Percentiles rank a stretch among this genome's conserved stretches.
Conservation (phyloP, 2,888 invertebrate genomes). For the Carabus problematicus region DNA sequence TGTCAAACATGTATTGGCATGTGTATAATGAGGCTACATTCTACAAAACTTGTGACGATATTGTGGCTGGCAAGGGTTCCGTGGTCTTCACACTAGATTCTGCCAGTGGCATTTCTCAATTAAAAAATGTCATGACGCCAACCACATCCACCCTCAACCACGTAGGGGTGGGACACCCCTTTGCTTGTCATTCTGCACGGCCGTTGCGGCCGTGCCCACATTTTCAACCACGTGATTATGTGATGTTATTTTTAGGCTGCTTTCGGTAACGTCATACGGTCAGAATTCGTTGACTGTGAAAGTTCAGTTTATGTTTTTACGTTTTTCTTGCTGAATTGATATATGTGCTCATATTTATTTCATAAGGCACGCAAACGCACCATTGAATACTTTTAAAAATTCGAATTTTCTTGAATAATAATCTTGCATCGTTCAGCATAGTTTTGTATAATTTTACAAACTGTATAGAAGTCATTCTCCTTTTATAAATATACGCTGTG, state of each 20-base stretch:
- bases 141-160: background rate
- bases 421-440: too few relatives aligned
- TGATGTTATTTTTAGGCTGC: slow-evolving; percentile 23
- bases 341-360: too few relatives aligned
- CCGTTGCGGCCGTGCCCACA: slow-evolving; percentile 7
- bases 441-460: too few relatives aligned
- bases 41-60: slow-evolving; percentile 14
- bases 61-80: slow-evolving; percentile 3
- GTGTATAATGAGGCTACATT: slow-evolving; percentile 30
- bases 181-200: slow-evolving; percentile 8
- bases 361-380: too few relatives aligned
- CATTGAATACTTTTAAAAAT: too few relatives aligned
- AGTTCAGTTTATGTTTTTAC: background rate
- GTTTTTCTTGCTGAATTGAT: slow-evolving; percentile 12
- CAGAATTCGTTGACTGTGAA: background rate
- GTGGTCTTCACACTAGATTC: background rate
- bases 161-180: background rate
- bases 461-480: too few relatives aligned
- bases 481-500: too few relatives aligned
- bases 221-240: slow-evolving; percentile 17
- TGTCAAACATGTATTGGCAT: slow-evolving; percentile 14
- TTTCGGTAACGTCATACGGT: background rate
- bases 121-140: slow-evolving; percentile 33
- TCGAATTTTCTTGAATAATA: too few relatives aligned
- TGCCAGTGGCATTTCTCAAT: slow-evolving; percentile 34